Base-by-base conservation (phyloP, 2,888 invertebrate species). In the Drosophila rubida region DNA sequence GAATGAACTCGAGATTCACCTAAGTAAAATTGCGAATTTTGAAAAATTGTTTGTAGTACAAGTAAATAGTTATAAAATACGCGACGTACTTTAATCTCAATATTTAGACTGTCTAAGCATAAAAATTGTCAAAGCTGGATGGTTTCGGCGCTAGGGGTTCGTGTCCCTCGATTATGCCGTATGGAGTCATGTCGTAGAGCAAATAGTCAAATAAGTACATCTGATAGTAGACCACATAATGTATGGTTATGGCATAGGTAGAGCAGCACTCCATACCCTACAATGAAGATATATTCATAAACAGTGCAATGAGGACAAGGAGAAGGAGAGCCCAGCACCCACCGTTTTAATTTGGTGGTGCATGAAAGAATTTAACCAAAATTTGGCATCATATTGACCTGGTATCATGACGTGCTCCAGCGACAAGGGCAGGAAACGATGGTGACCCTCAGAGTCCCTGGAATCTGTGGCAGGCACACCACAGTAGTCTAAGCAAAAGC, bases 301-400 rank as follows among this genome's bases (percentile, higher is more conserved):
- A 3, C 1, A 2, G 19, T 16, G 2, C 6, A 35, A 25, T 4
- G 11, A 5, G 4, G n/a, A 1, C 32, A 32, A 22, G 1, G 6
- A 25, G 1, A 6, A 19, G 3, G 19, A 19, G 19, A 19, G 19
- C 8, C 2, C 2, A 3, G 11, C 14, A 61, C 61, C 16, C 27
- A 89, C 90, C 77, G 97, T 96, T 90, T 96, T 95, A 37, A 95
- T 94, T 16, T 96, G 95, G 88, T 98, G 98, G 92, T 95, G 98
- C 74, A 97, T 96, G 90, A 98, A 98, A 79, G 95, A 94, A 96
- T 96, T 97, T 90, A 98, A 97, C 98, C 99, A 99, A 90, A 96
- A 96, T 42, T 93, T 93, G 79, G 95, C 94, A 59, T 94, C 93
- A 32, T 96, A 94, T 78, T 95, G 95, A 53, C 95, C 96, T 0